phyloP scores from a whole-genome alignment of 2,113 vertebrate genomes.

The Microtus ochrogaster region DNA sequence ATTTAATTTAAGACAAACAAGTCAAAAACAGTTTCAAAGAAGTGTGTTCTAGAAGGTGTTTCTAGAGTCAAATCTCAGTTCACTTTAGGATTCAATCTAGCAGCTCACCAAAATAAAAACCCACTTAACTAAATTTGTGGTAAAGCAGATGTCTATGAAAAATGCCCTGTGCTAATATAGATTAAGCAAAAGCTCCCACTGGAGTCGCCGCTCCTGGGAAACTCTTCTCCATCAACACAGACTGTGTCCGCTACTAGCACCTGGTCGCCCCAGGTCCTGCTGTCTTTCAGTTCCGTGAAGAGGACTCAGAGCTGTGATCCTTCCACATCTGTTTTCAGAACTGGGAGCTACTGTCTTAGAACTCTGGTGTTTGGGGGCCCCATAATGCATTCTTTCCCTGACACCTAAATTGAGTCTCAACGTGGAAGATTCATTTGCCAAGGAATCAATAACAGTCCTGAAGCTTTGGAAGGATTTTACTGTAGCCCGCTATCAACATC shows the following conservation, averaged over 20 bases:
- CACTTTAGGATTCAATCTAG: background rate
- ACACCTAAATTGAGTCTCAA: slow-evolving; percentile 3
- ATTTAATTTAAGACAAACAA: slow-evolving; percentile 3
- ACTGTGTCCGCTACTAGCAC: background rate
- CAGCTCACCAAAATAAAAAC: background rate
- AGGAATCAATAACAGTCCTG: background rate
- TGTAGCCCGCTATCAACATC: background rate
- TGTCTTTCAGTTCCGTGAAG: background rate
- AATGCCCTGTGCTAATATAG: background rate
- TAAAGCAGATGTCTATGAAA: background rate
- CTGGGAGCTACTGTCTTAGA: background rate
- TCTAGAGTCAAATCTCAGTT: background rate
- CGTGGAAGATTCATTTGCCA: background rate
- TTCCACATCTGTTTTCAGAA: background rate
- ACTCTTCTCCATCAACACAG: background rate
- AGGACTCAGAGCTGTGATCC: background rate
- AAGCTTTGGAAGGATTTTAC: background rate
- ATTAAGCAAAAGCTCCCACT: background rate
- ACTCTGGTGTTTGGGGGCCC: background rate
- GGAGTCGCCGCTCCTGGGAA: background rate
- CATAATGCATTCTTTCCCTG: background rate
- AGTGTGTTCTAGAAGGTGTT: background rate
- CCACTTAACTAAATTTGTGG: background rate
- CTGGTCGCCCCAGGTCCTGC: background rate
- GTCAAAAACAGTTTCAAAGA: background rate